Evolutionary conservation across 1,140 invertebrate species (phyloP).

Genomic region (Bombus consobrinus): DNA sequence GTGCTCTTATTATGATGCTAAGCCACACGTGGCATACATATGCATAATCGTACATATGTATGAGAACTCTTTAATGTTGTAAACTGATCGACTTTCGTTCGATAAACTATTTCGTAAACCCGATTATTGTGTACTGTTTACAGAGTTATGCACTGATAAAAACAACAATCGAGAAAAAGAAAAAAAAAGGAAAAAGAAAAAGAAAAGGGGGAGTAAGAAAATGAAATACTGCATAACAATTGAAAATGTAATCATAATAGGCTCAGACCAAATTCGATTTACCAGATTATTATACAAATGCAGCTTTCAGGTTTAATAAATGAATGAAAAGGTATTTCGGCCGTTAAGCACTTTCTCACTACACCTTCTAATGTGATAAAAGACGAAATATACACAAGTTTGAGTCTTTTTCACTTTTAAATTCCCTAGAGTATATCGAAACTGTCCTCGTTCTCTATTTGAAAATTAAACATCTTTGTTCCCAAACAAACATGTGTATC

Average conservation of each 20-base stretch:
- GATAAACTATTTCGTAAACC: background rate
- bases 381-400: background rate
- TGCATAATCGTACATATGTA: constrained; percentile 38
- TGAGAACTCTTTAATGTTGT: background rate
- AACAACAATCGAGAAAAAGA: constrained; percentile 35
- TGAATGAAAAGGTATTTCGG: constrained; percentile 3
- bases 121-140: background rate
- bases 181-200: constrained; percentile 12
- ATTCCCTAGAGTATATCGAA: background rate
- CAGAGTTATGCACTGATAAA: background rate
- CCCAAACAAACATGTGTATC: no score
- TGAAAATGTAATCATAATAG: constrained; percentile 28
- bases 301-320: constrained; percentile 2
- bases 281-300: constrained; percentile 14
- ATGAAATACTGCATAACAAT: background rate
- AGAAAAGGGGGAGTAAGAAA: background rate
- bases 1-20: constrained; percentile 59
- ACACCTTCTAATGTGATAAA: constrained; percentile 65
- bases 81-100: background rate
- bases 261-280: constrained; percentile 36
- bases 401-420: background rate
- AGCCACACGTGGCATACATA: constrained; percentile 52
- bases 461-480: background rate
- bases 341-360: constrained; percentile 74
- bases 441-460: background rate